phyloP scores from a whole-genome alignment of 2,797 vertebrate genomes.

The Acanthornis magna region DNA sequence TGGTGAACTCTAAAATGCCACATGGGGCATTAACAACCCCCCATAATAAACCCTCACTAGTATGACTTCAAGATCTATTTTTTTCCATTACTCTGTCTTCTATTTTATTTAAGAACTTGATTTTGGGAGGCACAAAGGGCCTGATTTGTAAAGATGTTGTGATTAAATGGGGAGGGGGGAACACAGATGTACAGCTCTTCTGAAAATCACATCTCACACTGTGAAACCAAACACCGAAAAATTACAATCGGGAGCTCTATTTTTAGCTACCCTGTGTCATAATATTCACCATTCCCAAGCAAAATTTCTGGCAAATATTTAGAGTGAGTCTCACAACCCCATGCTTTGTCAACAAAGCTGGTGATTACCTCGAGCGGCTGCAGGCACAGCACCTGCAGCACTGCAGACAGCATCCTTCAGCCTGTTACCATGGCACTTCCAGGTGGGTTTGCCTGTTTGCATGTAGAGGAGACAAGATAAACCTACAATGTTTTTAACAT shows the following conservation, averaged over 20 bases:
- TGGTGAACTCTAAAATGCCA: background rate
- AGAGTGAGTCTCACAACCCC: background rate
- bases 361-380: background rate
- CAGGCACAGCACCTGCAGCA: background rate
- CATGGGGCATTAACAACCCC: background rate
- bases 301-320: slow-evolving; percentile 13
- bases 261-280: background rate
- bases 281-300: background rate
- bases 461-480: background rate
- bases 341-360: background rate
- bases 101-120: background rate
- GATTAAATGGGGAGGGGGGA: background rate
- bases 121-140: background rate
- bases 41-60: background rate
- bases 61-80: background rate
- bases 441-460: background rate
- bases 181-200: background rate
- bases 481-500: background rate
- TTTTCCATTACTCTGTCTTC: background rate
- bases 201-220: background rate
- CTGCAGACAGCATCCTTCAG: background rate
- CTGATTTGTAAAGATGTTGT: background rate
- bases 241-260: background rate
- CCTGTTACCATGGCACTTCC: background rate
- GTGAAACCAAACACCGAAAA: background rate